These are phyloP conservation scores for Clarias macrocephalus DNA, from an alignment of 2,113 vertebrate genomes.

Conservation along the genomic window DNA sequence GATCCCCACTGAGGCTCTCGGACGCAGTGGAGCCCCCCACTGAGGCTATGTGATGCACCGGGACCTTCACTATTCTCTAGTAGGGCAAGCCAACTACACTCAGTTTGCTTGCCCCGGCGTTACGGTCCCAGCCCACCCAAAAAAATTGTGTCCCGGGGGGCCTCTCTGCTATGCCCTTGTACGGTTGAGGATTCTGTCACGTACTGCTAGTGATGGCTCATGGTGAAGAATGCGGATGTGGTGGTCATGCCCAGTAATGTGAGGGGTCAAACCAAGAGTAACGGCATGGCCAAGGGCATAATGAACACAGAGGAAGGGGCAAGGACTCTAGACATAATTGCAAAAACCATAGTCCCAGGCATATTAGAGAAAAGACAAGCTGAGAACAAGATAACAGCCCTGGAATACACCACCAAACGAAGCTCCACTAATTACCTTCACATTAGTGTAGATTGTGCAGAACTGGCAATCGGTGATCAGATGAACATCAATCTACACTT, in stretches of 20 bases:
- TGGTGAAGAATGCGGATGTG: conserved; percentile 50
- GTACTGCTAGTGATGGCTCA: too few species aligned
- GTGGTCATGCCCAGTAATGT: not conserved
- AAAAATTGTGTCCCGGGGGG: too few species aligned
- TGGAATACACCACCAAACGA: conserved; percentile 53
- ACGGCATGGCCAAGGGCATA: conserved; percentile 57
- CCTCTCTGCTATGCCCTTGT: too few species aligned
- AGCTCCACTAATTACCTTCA: conserved; percentile 61
- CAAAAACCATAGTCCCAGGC: conserved; percentile 46
- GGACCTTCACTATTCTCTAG: rapidly evolving
- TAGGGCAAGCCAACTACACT: too few species aligned
- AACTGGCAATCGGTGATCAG: conserved; percentile 30
- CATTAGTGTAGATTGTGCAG: conserved; percentile 41
- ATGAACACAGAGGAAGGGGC: conserved; percentile 54
- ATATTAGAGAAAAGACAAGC: conserved; percentile 51
- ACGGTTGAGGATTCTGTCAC: too few species aligned
- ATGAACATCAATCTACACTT: conserved; percentile 57
- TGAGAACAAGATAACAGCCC: conserved; percentile 52
- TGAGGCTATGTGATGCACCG: rapidly evolving
- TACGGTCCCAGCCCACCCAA: too few species aligned
- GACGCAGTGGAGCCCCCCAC: too few species aligned
- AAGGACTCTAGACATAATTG: conserved; percentile 45
- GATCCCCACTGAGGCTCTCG: too few species aligned
- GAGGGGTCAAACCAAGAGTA: not conserved
- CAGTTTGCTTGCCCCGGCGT: too few species aligned